A percentile compares a stretch with the other conserved stretches of the same genome.
Evolutionary conservation across 35 echinoderm and acorn worm species (phyloP).

Genomic region (Lytechinus pictus): DNA sequence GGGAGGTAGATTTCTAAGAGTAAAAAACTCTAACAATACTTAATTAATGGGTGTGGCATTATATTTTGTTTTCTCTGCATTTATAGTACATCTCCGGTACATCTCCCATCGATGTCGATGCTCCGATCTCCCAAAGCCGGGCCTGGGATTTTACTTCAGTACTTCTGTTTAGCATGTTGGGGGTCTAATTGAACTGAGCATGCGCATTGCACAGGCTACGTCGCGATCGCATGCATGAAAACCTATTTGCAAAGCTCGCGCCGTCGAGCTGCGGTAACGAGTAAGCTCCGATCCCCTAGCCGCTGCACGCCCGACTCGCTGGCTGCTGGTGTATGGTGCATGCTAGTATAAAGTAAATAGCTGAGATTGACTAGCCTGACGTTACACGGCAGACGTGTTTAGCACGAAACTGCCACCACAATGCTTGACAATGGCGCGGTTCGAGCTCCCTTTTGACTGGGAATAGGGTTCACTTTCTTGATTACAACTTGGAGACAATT

Average conservation of each 20-base stretch:
- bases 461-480: not conserved
- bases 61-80: not conserved
- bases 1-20: not conserved
- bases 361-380: too few relatives aligned
- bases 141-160: too few relatives aligned
- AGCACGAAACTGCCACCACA: not conserved
- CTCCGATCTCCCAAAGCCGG: too few relatives aligned
- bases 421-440: not conserved
- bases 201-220: not conserved
- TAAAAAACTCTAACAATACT: not conserved
- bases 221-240: not conserved
- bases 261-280: too few relatives aligned
- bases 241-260: not conserved
- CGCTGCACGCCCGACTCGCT: too few relatives aligned
- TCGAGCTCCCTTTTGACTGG: not conserved
- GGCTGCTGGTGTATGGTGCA: too few relatives aligned
- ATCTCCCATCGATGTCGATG: too few relatives aligned
- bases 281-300: too few relatives aligned
- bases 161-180: not conserved
- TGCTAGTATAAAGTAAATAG: too few relatives aligned
- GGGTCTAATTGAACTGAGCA: constrained; percentile 9
- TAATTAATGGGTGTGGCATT: not conserved
- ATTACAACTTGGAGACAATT: not conserved
- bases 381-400: too few relatives aligned
- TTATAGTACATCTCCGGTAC: too few relatives aligned